A percentile compares a stretch with the other conserved stretches of the same genome.
Evolutionary conservation across 2,113 vertebrate genomes (phyloP).

Genomic region (Lethenteron camtschaticum): DNA sequence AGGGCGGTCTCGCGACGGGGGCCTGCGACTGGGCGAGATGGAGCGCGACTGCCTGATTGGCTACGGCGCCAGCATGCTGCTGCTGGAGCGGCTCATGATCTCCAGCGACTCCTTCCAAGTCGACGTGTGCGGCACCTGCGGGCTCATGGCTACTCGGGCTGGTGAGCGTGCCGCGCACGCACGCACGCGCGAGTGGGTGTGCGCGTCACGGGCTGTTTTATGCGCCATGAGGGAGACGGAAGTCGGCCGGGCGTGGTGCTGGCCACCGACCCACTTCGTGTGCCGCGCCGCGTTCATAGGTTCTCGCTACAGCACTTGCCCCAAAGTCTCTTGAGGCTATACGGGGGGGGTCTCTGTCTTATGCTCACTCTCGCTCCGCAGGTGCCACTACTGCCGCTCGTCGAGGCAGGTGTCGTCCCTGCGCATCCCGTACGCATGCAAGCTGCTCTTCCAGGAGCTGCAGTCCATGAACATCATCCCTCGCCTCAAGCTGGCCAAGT

Average conservation of each 20-base stretch:
- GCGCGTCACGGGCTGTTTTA: background rate
- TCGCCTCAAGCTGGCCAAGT: conserved; percentile 4
- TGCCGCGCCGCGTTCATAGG: too few species aligned
- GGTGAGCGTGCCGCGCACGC: background rate
- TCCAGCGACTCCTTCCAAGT: conserved; percentile 2
- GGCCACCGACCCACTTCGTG: too few species aligned
- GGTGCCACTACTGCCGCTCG: background rate
- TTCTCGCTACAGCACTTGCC: too few species aligned
- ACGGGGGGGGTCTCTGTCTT: too few species aligned
- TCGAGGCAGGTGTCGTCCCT: background rate
- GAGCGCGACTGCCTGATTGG: conserved; percentile 4
- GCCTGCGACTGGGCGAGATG: conserved; percentile 2
- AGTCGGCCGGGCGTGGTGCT: too few species aligned
- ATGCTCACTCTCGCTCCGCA: background rate
- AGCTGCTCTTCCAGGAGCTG: conserved; percentile 6
- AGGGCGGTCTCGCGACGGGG: conserved; percentile 1
- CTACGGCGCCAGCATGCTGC: conserved; percentile 1
- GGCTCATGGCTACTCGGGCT: conserved; percentile 5
- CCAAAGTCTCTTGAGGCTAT: too few species aligned
- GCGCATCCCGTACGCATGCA: conserved; percentile 4
- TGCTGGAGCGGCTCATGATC: conserved; percentile 1
- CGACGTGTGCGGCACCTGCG: conserved; percentile 2
- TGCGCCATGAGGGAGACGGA: too few species aligned
- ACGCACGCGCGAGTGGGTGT: background rate
- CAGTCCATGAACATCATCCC: conserved; percentile 6